Evolutionary conservation across 2,888 invertebrate species (phyloP).

Genomic region (Helleia helle): DNA sequence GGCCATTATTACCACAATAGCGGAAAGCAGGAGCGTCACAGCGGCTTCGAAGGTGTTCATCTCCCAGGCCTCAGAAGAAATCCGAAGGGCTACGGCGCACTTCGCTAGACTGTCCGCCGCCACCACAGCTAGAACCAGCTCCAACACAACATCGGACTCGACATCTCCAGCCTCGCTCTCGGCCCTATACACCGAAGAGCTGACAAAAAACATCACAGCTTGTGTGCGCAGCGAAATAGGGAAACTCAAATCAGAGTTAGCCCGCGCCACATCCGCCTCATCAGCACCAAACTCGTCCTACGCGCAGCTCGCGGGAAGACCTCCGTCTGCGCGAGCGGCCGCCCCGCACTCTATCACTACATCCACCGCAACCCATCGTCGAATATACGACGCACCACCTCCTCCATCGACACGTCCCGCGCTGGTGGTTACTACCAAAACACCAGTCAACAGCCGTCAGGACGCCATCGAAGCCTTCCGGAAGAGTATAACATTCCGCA

Average conservation of each 20-base stretch:
- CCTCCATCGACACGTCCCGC: not conserved
- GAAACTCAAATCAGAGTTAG: not conserved
- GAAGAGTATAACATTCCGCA: slow-evolving; percentile 1
- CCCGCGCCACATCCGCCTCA: not conserved
- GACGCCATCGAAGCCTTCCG: slow-evolving; percentile 1
- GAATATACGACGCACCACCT: not conserved
- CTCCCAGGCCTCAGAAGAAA: too few species aligned
- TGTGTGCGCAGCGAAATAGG: not conserved
- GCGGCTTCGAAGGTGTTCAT: too few species aligned
- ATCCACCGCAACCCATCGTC: not conserved
- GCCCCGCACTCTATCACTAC: not conserved
- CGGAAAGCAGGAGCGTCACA: too few species aligned
- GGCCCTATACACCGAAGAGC: not conserved
- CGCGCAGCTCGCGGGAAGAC: too few species aligned
- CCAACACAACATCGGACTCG: slow-evolving; percentile 1
- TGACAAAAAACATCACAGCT: not conserved
- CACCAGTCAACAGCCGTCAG: not conserved
- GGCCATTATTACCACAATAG: not conserved
- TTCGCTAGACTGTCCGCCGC: not conserved
- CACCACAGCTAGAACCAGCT: not conserved
- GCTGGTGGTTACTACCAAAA: not conserved
- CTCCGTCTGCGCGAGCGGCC: too few species aligned
- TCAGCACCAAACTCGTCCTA: not conserved
- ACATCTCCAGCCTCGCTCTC: not conserved
- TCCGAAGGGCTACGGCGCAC: too few species aligned